Base-by-base conservation (phyloP, 2,888 invertebrate genomes). In the Ormyrus rosae region DNA sequence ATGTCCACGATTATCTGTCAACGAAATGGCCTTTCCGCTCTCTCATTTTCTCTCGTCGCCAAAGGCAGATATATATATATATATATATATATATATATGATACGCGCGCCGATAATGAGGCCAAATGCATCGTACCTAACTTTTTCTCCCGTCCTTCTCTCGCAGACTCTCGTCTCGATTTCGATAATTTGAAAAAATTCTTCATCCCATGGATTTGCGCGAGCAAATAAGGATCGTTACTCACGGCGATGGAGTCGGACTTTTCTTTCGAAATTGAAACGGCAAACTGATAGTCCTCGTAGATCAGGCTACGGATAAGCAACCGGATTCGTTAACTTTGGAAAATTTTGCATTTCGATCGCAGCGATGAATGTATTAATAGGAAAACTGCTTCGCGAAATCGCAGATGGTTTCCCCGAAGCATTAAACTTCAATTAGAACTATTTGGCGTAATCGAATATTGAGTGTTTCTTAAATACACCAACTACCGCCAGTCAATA, bases 1-100 rank as follows among this genome's bases (percentile, higher is more conserved):
- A 84, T 83, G 79, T 83, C 81, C 81, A 53, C 76, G 81, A 80
- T 82, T 83, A 84, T 83, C 84, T 81, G 84, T 83, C 83, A 77
- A 83, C 81, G 58, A 48, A 82, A 79, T 78, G 64, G 78, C 78
- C 81, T 71, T 68, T 74, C 75, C 34, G 0, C 45, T 34, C 68
- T 63, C 46, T 34, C 34, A 34, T 34, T 34, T 8, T 60, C 67
- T 53, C 13, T 51, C 48, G 11, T 46, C 45, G 56, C 9, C 48
- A 5, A n/a, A 7, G 58, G 58, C 13, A 13, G 48, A 45, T n/a
- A 5, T 13, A 11, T 46, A 11, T 8, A 34, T 58, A 64, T 50
- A 48, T 48, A n/a, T n/a, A 5, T 13, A 11, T 46, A 11, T 8
- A 56, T 65, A 48, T 50, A 45, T 60, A 63, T 63, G 34, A 60